Conservation (phyloP, 2,797 vertebrate species). For the Cichlasoma orientale region DNA sequence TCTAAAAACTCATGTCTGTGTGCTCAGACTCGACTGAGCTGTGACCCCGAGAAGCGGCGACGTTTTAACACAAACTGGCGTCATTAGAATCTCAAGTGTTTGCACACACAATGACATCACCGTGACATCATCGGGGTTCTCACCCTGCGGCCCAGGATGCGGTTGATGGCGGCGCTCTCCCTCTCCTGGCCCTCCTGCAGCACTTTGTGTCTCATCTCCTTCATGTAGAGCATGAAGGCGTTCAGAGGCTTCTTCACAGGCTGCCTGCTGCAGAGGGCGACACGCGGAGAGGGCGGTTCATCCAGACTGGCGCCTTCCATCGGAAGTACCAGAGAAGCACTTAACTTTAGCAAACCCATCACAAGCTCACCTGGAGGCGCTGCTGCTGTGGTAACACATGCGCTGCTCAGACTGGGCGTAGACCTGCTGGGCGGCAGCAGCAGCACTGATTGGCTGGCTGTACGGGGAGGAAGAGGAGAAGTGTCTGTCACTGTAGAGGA, state of each 20-base stretch:
- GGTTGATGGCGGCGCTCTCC: slow-evolving; percentile 66
- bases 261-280: slow-evolving; percentile 43
- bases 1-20: too few relatives aligned
- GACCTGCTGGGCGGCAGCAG: background rate
- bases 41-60: too few relatives aligned
- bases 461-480: slow-evolving; percentile 28
- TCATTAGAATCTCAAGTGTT: too few relatives aligned
- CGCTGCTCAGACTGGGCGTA: background rate
- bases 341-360: background rate
- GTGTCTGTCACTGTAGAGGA: slow-evolving; percentile 61
- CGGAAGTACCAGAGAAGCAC: background rate
- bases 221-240: slow-evolving; percentile 99
- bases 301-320: background rate
- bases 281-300: background rate
- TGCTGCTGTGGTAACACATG: background rate
- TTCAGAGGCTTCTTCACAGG: slow-evolving; percentile 94
- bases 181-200: slow-evolving; percentile 56
- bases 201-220: slow-evolving; percentile 83
- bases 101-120: background rate
- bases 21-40: too few relatives aligned
- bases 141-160: slow-evolving; percentile 83
- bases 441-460: slow-evolving; percentile 27
- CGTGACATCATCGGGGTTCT: slow-evolving; percentile 21
- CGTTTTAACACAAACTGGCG: too few relatives aligned
- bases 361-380: slow-evolving; percentile 2